phyloP scores from a whole-genome alignment of 1,140 invertebrate species.

The Lepidostoma basale region DNA sequence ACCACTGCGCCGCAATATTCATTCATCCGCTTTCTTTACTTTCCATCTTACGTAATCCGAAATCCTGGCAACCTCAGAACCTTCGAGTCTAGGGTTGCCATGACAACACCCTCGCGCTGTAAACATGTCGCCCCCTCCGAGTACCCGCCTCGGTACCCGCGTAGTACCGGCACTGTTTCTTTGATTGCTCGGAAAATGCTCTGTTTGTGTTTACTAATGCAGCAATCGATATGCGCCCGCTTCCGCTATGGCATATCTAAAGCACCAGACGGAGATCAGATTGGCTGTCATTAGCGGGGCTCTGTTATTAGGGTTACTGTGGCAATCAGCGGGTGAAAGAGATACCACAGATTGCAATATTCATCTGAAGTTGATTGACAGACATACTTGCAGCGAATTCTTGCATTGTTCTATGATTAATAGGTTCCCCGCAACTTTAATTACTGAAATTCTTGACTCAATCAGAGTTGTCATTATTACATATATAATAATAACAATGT shows the following conservation, averaged over 20 bases:
- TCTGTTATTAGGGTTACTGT: conserved; percentile 8
- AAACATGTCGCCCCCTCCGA: conserved; percentile 34
- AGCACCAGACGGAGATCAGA: too few species aligned
- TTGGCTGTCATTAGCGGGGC: conserved; percentile 17
- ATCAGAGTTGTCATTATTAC: too few species aligned
- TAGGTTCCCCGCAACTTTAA: too few species aligned
- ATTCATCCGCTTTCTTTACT: conserved; percentile 16
- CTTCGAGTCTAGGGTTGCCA: conserved; percentile 32
- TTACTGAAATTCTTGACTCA: too few species aligned
- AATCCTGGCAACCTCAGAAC: conserved; percentile 21
- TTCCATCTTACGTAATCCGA: conserved; percentile 11
- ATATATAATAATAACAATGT: too few species aligned
- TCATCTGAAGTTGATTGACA: too few species aligned
- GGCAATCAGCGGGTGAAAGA: conserved; percentile 7
- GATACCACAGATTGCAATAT: too few species aligned
- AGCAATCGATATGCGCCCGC: conserved; percentile 34
- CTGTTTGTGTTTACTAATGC: conserved; percentile 32
- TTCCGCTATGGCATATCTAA: conserved; percentile 14
- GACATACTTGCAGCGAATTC: too few species aligned
- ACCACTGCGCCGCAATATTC: too few species aligned
- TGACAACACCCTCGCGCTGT: conserved; percentile 42
- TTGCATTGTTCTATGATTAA: too few species aligned
- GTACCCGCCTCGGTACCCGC: not conserved
- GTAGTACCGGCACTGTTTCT: conserved; percentile 32
- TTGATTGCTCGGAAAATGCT: conserved; percentile 46